A percentile compares a stretch with the other conserved stretches of the same genome.
These are phyloP conservation scores for Merluccius polli DNA, from an alignment of 2,797 vertebrate species.

Conservation along the genomic window DNA sequence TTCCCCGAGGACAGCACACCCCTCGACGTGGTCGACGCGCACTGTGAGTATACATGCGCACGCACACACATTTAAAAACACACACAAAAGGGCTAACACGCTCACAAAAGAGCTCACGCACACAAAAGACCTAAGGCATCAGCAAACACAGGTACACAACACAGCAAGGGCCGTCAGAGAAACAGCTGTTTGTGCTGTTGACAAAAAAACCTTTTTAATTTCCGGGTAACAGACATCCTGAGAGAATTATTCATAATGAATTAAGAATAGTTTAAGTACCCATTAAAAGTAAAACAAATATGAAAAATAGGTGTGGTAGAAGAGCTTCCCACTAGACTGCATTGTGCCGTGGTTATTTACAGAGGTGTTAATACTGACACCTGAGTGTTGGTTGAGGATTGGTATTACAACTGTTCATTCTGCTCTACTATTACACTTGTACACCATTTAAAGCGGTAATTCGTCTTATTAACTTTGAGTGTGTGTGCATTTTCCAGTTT, in stretches of 20 bases:
- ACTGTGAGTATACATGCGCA: slow-evolving; percentile 81
- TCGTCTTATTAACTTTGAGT: slow-evolving; percentile 56
- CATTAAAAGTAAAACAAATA: neutral
- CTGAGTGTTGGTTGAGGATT: neutral
- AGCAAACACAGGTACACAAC: neutral
- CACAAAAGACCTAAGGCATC: neutral
- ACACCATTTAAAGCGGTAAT: slow-evolving; percentile 32
- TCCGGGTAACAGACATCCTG: neutral
- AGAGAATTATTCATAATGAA: neutral
- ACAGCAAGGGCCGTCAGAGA: too few relatives aligned
- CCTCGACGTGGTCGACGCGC: slow-evolving; percentile 86
- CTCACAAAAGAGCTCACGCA: neutral
- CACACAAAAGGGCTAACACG: neutral
- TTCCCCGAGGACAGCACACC: slow-evolving; percentile 92
- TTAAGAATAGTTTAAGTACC: neutral
- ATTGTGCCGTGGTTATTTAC: neutral
- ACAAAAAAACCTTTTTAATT: neutral
- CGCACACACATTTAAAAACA: neutral
- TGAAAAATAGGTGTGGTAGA: neutral
- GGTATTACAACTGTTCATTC: neutral
- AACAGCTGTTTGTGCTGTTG: too few relatives aligned
- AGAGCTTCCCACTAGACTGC: neutral
- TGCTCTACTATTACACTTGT: slow-evolving; percentile 48
- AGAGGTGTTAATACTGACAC: neutral
- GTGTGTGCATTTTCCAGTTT: slow-evolving; percentile 81